Percentiles rank a stretch among this genome's conserved stretches.
Evolutionary conservation across 2,888 invertebrate genomes (phyloP).

Genomic region (Macrophya alboannulata): DNA sequence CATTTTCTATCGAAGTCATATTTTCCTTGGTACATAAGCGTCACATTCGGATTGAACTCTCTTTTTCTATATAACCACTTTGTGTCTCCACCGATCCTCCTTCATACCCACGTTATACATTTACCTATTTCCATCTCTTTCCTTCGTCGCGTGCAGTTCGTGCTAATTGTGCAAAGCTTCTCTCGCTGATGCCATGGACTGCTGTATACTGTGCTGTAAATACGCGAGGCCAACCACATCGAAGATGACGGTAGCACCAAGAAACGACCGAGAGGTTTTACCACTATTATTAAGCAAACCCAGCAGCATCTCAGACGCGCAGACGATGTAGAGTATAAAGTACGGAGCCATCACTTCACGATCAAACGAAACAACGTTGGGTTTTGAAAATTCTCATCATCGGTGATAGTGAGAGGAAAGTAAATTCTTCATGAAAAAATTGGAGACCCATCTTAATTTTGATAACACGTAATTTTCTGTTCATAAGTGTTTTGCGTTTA

Average conservation of each 20-base stretch:
- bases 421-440: not conserved
- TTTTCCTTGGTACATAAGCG: constrained; percentile 1
- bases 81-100: not conserved
- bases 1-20: not conserved
- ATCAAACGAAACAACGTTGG: not conserved
- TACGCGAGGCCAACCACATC: constrained; percentile 34
- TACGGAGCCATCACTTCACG: not conserved
- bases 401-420: not conserved
- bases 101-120: not conserved
- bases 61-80: not conserved
- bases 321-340: constrained; percentile 27
- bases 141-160: constrained; percentile 53
- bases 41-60: not conserved
- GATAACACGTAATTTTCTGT: no score
- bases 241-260: constrained; percentile 44
- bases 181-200: not conserved
- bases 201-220: not conserved
- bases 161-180: constrained; percentile 48
- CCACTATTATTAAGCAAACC: constrained; percentile 47
- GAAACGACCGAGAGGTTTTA: constrained; percentile 39
- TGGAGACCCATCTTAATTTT: not conserved
- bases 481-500: not conserved
- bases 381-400: not conserved
- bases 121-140: constrained; percentile 39
- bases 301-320: not conserved